Percentiles rank a stretch among this genome's conserved stretches.
phyloP scores from a whole-genome alignment of 2,888 invertebrate genomes.

The Ceriagrion tenellum region DNA sequence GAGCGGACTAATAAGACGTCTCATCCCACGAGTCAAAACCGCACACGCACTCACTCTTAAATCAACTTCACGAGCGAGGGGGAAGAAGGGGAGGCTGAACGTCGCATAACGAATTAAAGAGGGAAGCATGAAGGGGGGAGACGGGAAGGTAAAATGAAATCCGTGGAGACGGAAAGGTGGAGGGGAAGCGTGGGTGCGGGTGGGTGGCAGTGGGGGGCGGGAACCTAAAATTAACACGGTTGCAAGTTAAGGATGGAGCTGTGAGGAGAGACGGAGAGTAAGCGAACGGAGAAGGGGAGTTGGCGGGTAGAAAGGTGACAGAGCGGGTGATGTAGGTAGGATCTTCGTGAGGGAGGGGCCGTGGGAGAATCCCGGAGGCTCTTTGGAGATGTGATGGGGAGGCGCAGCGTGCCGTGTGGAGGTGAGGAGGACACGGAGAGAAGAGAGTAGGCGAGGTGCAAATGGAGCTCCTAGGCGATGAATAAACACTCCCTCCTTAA shows the following conservation, averaged over 20 bases:
- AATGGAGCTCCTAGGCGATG: background rate
- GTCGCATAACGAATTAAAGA: slow-evolving; percentile 20
- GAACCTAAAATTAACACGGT: background rate
- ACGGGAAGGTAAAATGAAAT: background rate
- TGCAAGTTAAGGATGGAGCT: too few relatives aligned
- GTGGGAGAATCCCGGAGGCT: background rate
- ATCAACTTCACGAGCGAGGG: background rate
- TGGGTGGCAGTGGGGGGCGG: background rate
- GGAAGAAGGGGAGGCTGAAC: background rate
- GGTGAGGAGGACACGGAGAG: background rate
- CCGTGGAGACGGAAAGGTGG: background rate
- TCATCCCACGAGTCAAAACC: background rate
- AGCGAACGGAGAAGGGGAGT: background rate
- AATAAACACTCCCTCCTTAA: slow-evolving; percentile 51
- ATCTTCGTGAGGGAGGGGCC: background rate
- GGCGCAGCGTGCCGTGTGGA: background rate
- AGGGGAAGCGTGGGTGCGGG: too few relatives aligned
- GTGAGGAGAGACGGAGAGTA: too few relatives aligned
- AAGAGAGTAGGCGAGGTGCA: background rate
- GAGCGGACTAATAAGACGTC: slow-evolving; percentile 19
- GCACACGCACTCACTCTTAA: slow-evolving; percentile 1
- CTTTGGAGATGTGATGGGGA: too few relatives aligned
- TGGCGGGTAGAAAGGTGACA: background rate
- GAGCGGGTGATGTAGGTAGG: slow-evolving; percentile 11
- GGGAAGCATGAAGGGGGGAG: background rate